These are phyloP conservation scores for Larimichthys polyactis DNA, from an alignment of 2,113 vertebrate genomes.

Conservation along the genomic window DNA sequence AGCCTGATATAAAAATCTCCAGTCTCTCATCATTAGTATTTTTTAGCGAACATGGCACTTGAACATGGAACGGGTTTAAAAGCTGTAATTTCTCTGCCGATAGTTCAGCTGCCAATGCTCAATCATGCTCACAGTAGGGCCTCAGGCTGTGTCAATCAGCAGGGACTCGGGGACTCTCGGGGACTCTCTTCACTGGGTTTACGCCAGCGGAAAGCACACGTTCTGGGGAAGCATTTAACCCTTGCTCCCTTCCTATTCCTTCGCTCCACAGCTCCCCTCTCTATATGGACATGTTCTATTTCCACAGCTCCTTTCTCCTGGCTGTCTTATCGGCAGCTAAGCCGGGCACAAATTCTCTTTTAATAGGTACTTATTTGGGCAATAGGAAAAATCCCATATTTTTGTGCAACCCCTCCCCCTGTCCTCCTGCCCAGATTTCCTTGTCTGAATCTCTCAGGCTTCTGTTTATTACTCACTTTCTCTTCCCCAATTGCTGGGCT, in stretches of 20 bases:
- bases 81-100: slow-evolving; percentile 31
- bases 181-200: slow-evolving; percentile 52
- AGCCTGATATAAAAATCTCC: slow-evolving; percentile 5
- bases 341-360: slow-evolving; percentile 69
- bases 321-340: slow-evolving; percentile 71
- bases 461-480: slow-evolving; percentile 35
- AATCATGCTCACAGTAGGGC: slow-evolving; percentile 37
- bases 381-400: slow-evolving; percentile 71
- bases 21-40: slow-evolving; percentile 23
- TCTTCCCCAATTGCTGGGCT: background rate
- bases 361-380: slow-evolving; percentile 84
- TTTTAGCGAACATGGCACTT: slow-evolving; percentile 46
- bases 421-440: slow-evolving; percentile 16
- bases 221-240: slow-evolving; percentile 80
- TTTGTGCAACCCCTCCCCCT: slow-evolving; percentile 33
- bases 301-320: slow-evolving; percentile 65
- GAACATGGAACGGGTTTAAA: slow-evolving; percentile 30
- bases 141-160: slow-evolving; percentile 42
- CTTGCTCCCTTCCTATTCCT: slow-evolving; percentile 61
- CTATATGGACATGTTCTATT: slow-evolving; percentile 85
- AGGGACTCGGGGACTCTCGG: slow-evolving; percentile 53
- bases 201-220: slow-evolving; percentile 63
- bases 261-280: slow-evolving; percentile 66
- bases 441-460: slow-evolving; percentile 20
- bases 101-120: slow-evolving; percentile 25